A percentile compares a stretch with the other conserved stretches of the same genome.
Conservation (phyloP, 1,140 invertebrate species). For the Ladona fulva region DNA sequence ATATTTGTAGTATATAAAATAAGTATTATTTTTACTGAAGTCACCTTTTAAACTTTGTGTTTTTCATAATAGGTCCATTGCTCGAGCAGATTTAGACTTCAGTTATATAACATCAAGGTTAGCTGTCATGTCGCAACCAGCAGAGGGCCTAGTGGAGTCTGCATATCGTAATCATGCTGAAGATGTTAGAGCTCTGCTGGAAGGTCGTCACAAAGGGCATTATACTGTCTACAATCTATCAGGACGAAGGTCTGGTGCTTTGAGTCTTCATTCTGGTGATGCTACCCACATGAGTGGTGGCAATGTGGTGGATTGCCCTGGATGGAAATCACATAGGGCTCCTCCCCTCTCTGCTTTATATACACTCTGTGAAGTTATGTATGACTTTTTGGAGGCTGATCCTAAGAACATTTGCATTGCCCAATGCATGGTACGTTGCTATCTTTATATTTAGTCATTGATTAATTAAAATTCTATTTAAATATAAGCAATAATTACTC, state of each 20-base stretch:
- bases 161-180: slow-evolving; percentile 89
- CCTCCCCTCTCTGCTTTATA: slow-evolving; percentile 71
- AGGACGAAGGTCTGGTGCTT: slow-evolving; percentile 37
- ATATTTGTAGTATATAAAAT: no score
- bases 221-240: slow-evolving; percentile 77
- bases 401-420: slow-evolving; percentile 73
- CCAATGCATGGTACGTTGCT: slow-evolving; percentile 66
- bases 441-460: no score
- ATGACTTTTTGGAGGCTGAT: slow-evolving; percentile 72
- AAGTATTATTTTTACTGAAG: no score
- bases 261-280: slow-evolving; percentile 10
- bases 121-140: slow-evolving; percentile 87
- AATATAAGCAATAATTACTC: no score
- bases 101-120: slow-evolving; percentile 83
- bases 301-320: slow-evolving; percentile 53
- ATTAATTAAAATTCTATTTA: no score
- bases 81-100: slow-evolving; percentile 77
- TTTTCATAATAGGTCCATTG: slow-evolving; percentile 64
- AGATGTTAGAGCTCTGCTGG: slow-evolving; percentile 68
- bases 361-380: slow-evolving; percentile 76
- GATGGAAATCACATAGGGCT: slow-evolving; percentile 53
- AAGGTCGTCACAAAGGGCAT: slow-evolving; percentile 61
- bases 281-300: slow-evolving; percentile 14
- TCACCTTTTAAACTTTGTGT: slow-evolving; percentile 15
- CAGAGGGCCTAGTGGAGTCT: slow-evolving; percentile 79